Percentiles rank a stretch among this genome's conserved stretches.
Evolutionary conservation across 2,797 vertebrate species (phyloP).

Genomic region (Sciurus carolinensis): DNA sequence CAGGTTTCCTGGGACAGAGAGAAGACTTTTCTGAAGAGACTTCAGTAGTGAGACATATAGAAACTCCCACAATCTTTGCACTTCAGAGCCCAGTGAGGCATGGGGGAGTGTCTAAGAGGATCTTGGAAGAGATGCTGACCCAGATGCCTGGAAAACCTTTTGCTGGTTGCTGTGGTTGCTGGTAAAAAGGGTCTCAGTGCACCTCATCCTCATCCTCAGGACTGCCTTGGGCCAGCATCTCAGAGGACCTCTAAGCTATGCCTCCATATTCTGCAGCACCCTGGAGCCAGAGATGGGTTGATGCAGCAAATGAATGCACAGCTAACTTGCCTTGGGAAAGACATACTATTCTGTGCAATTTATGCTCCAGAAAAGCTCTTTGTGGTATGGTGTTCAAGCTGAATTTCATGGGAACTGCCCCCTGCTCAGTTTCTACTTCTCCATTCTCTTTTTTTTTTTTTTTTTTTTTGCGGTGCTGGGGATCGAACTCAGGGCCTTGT

Average conservation of each 20-base stretch:
- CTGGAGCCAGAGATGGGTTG: not conserved
- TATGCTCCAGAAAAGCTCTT: not conserved
- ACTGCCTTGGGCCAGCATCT: too few species aligned
- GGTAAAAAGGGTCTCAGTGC: not conserved
- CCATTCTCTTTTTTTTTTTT: not conserved
- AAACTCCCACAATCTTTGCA: too few species aligned
- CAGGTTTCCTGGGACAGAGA: not conserved
- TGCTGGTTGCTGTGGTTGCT: not conserved
- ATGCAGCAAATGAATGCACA: accelerated
- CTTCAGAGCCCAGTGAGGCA: accelerated
- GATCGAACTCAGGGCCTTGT: too few species aligned
- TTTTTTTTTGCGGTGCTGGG: too few species aligned
- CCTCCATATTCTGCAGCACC: not conserved
- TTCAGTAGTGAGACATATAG: not conserved
- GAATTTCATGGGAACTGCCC: not conserved
- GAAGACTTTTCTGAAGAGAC: not conserved
- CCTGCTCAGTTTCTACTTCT: not conserved
- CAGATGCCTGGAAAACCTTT: not conserved
- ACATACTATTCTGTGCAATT: too few species aligned
- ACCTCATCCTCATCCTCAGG: not conserved
- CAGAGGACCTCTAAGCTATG: not conserved
- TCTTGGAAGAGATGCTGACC: not conserved
- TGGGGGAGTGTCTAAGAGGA: not conserved
- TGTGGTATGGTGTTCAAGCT: accelerated
- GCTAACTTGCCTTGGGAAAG: not conserved